Percentiles rank a stretch among this genome's conserved stretches.
Evolutionary conservation across 2,113 vertebrate species (phyloP).

Genomic region (Cepphus grylle): DNA sequence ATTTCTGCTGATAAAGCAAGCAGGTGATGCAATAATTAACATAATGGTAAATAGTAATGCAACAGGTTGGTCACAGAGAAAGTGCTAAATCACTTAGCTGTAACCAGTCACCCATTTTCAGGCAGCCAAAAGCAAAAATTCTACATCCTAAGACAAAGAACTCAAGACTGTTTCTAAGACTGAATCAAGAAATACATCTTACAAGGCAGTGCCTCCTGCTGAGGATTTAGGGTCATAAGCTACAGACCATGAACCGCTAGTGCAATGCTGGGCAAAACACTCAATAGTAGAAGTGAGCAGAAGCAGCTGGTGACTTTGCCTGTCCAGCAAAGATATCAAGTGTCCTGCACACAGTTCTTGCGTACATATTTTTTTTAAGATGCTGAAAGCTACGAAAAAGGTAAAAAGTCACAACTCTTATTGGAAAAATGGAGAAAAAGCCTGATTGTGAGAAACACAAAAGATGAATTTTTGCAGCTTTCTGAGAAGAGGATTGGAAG

Average conservation of each 20-base stretch:
- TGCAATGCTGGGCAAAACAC: not conserved
- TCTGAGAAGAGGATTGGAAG: not conserved
- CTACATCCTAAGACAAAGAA: not conserved
- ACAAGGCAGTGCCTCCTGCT: not conserved
- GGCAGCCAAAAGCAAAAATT: not conserved
- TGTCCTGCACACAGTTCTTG: not conserved
- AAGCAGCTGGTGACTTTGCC: not conserved
- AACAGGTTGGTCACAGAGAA: not conserved
- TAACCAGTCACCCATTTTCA: not conserved
- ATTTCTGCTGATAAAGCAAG: not conserved
- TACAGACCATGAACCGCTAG: not conserved
- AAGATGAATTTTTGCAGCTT: not conserved
- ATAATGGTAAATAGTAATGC: not conserved
- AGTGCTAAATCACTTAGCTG: not conserved
- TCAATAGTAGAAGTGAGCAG: not conserved
- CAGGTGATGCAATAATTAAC: not conserved
- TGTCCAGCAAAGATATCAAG: not conserved
- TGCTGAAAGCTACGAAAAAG: not conserved
- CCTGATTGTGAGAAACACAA: not conserved
- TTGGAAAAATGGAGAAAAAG: not conserved
- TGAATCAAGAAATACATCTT: not conserved
- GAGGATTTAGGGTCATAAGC: not conserved
- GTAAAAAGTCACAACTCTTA: not conserved
- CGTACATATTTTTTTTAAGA: not conserved
- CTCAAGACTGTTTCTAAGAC: not conserved